Percentiles rank a stretch among this genome's conserved stretches.
Evolutionary conservation across 2,113 vertebrate genomes (phyloP).

Genomic region (Coracopsis vasa): DNA sequence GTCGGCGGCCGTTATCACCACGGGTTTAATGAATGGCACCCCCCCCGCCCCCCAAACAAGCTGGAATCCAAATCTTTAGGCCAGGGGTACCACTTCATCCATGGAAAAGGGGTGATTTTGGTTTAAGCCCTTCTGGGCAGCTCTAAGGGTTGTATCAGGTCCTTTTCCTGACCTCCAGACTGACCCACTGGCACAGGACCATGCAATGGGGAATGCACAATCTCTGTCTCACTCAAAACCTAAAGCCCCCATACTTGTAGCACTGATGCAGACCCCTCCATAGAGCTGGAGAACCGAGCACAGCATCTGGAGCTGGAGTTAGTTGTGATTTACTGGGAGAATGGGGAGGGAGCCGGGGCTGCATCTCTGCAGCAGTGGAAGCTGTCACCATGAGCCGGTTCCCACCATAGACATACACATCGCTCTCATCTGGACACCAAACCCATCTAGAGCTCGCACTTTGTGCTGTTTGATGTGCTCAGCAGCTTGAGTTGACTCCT

Average conservation of each 20-base stretch:
- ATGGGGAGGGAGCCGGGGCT: background rate
- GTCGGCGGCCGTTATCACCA: too few species aligned
- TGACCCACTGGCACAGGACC: background rate
- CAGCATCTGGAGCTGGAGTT: background rate
- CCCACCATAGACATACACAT: rapidly evolving
- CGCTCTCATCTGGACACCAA: background rate
- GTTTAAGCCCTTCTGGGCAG: background rate
- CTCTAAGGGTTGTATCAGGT: rapidly evolving
- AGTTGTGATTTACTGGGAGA: background rate
- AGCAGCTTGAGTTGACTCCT: background rate
- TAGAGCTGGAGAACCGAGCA: background rate
- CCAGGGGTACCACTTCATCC: rapidly evolving
- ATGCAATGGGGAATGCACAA: rapidly evolving
- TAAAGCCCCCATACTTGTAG: background rate
- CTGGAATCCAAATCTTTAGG: background rate
- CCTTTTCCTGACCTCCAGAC: background rate
- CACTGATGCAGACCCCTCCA: background rate
- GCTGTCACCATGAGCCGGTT: rapidly evolving
- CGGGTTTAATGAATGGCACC: too few species aligned
- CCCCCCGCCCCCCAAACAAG: background rate
- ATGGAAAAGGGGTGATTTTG: background rate
- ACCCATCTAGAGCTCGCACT: background rate
- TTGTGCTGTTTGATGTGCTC: rapidly evolving
- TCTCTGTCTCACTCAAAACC: background rate
- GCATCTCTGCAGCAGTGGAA: background rate